A percentile compares a stretch with the other conserved stretches of the same genome.
Conservation (phyloP, 2,797 vertebrate genomes). For the Oreonectes daqikongensis region DNA sequence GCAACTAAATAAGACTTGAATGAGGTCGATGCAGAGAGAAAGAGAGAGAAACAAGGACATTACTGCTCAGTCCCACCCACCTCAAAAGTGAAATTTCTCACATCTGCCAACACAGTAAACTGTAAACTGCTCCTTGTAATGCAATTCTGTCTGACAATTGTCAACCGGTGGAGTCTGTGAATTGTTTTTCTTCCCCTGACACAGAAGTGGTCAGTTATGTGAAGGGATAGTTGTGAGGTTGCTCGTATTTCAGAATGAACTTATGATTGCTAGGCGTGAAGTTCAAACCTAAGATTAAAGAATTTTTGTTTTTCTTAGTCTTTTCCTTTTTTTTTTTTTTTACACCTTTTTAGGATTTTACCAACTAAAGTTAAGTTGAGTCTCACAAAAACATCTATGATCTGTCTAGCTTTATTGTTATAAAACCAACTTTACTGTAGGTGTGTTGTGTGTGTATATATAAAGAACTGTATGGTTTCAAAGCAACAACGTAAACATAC, state of each 20-base stretch:
- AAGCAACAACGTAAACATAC: too few species aligned
- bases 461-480: too few species aligned
- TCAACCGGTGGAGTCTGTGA: neutral
- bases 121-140: neutral
- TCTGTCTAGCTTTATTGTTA: neutral
- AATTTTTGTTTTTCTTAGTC: too few species aligned
- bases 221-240: neutral
- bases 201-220: neutral
- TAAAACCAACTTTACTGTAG: neutral
- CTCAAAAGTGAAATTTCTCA: conserved; percentile 36
- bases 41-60: conserved; percentile 53
- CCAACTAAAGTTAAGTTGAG: too few species aligned
- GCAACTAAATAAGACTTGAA: conserved; percentile 70
- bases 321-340: too few species aligned
- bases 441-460: too few species aligned
- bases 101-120: conserved; percentile 2
- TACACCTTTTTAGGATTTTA: too few species aligned
- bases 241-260: too few species aligned
- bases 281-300: too few species aligned
- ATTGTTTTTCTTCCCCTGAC: neutral
- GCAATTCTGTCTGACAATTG: neutral
- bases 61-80: conserved; percentile 12
- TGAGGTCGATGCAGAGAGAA: conserved; percentile 62
- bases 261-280: too few species aligned
- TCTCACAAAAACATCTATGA: neutral